Percentiles rank a stretch among this genome's conserved stretches.
Evolutionary conservation across 2,113 vertebrate genomes (phyloP).

Genomic region (Saimiri boliviensis): DNA sequence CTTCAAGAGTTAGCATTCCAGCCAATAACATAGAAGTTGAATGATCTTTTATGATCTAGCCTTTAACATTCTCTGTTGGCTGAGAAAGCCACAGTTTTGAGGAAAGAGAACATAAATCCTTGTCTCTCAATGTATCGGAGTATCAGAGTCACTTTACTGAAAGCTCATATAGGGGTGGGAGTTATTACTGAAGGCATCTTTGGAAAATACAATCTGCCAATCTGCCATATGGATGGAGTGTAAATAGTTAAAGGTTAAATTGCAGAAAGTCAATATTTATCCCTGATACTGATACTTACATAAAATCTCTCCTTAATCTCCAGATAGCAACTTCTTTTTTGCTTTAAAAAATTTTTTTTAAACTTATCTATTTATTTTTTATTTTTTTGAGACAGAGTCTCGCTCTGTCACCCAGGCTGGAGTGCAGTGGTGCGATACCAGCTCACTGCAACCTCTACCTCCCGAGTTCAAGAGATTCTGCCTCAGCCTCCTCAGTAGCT

Average conservation of each 20-base stretch:
- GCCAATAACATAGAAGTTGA: not conserved
- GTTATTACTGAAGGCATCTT: not conserved
- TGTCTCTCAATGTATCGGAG: not conserved
- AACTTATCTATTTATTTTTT: no score
- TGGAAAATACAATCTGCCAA: not conserved
- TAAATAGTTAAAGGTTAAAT: not conserved
- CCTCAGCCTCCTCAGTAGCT: no score
- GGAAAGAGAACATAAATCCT: not conserved
- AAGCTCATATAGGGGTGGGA: not conserved
- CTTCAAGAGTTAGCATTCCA: not conserved
- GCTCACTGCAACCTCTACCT: no score
- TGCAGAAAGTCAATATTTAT: not conserved
- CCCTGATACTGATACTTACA: not conserved
- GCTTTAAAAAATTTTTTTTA: no score
- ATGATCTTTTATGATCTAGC: not conserved
- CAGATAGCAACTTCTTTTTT: not conserved
- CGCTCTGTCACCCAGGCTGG: no score
- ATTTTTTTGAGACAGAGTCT: no score
- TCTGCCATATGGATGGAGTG: no score
- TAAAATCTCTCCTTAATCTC: not conserved
- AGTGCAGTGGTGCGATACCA: no score
- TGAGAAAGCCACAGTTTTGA: not conserved
- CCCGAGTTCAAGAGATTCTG: no score
- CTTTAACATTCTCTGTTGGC: not conserved
- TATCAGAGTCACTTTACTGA: not conserved